phyloP scores from a whole-genome alignment of 1,140 invertebrate species.

The Matsumurasca onukii region DNA sequence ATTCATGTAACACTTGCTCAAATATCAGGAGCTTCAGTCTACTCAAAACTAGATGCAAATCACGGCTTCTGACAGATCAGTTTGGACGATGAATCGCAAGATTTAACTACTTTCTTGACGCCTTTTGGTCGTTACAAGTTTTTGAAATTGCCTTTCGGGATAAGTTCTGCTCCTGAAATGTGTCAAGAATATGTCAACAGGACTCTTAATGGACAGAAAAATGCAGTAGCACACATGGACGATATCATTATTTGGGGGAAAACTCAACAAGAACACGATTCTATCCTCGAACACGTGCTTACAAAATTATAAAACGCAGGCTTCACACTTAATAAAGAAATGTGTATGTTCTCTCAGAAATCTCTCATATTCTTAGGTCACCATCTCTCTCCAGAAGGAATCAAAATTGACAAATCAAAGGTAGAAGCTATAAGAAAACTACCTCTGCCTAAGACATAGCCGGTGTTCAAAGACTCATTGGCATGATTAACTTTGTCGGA shows the following conservation, averaged over 20 bases:
- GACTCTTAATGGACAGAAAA: neutral
- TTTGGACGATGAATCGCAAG: neutral
- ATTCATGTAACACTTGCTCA: conserved; percentile 2
- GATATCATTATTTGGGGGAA: neutral
- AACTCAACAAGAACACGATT: neutral
- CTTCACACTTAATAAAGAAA: neutral
- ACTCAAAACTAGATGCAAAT: conserved; percentile 6
- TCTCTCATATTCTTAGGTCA: neutral
- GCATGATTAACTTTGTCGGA: neutral
- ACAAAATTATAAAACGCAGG: neutral
- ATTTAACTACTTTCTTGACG: too few relatives aligned
- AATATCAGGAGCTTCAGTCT: neutral
- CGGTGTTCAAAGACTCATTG: neutral
- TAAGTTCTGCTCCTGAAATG: neutral
- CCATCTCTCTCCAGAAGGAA: neutral
- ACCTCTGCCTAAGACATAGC: conserved; percentile 1
- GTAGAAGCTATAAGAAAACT: neutral
- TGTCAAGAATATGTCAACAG: neutral
- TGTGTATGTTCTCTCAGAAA: neutral
- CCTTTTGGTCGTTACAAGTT: neutral
- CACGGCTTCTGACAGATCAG: too few relatives aligned
- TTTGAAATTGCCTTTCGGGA: neutral
- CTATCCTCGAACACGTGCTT: neutral
- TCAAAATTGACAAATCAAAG: conserved; percentile 6
- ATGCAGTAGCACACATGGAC: neutral